Conservation (phyloP, 2,113 vertebrate genomes). For the Periophthalmus modestus region DNA sequence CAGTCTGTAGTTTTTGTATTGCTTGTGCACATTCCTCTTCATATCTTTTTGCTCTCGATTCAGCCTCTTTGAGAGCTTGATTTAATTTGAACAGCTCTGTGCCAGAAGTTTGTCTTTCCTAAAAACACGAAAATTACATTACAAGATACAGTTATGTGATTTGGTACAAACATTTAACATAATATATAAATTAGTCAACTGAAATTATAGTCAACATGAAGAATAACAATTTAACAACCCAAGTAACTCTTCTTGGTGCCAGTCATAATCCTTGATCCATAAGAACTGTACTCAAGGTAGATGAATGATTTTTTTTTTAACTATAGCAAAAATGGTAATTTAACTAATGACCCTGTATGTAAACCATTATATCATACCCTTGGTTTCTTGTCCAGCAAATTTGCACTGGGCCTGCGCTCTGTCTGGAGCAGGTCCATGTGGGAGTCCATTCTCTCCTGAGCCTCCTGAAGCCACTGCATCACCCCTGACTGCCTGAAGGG, state of each 20-base stretch:
- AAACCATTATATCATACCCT: conserved; percentile 57
- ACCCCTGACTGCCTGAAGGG: conserved; percentile 42
- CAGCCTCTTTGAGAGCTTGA: conserved; percentile 61
- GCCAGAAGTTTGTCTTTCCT: conserved; percentile 51
- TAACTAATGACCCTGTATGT: neutral
- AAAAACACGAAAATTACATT: too few relatives aligned
- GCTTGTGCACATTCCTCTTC: conserved; percentile 61
- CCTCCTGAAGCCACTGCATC: conserved; percentile 43
- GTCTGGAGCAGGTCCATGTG: conserved; percentile 52
- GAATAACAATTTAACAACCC: too few relatives aligned
- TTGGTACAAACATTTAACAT: neutral
- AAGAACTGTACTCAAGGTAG: neutral
- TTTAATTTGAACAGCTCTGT: conserved; percentile 56
- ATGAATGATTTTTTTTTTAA: too few relatives aligned
- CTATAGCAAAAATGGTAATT: neutral
- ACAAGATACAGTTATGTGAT: neutral
- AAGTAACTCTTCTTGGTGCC: too few relatives aligned
- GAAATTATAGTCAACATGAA: too few relatives aligned
- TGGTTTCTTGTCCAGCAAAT: conserved; percentile 67
- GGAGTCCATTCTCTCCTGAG: conserved; percentile 39
- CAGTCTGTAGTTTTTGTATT: conserved; percentile 50
- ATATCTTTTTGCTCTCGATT: conserved; percentile 50
- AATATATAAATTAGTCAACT: neutral
- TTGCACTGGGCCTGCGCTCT: conserved; percentile 51
- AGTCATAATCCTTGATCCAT: neutral